Percentiles rank a stretch among this genome's conserved stretches.
phyloP scores from a whole-genome alignment of 2,888 invertebrate genomes.

The Coleophora deauratella region DNA sequence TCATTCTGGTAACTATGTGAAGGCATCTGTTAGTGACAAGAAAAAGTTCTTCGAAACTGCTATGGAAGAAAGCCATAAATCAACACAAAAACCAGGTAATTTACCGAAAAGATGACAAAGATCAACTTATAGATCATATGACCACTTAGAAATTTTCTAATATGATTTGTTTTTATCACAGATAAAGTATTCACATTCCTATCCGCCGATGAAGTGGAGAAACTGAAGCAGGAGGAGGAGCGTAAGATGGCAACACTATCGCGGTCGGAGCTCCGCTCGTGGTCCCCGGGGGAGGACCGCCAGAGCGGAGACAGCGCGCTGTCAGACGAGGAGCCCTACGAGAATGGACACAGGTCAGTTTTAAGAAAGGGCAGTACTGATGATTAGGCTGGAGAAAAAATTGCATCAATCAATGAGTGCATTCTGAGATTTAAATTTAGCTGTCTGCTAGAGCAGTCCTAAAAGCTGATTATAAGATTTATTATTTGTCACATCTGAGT shows the following conservation, averaged over 20 bases:
- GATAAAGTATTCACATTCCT: constrained; percentile 95
- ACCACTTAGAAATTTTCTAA: background rate
- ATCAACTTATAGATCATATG: too few species aligned
- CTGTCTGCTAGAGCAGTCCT: too few species aligned
- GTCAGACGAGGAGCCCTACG: constrained; percentile 61
- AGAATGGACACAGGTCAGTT: constrained; percentile 60
- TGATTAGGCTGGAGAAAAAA: too few species aligned
- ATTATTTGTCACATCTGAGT: too few species aligned
- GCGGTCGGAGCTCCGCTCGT: constrained; percentile 74
- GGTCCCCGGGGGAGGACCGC: constrained; percentile 66
- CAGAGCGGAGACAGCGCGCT: constrained; percentile 70
- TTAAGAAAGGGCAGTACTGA: too few species aligned
- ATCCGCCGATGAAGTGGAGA: constrained; percentile 94
- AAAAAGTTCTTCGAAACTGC: constrained; percentile 97
- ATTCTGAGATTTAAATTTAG: too few species aligned
- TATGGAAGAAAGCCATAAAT: constrained; percentile 93
- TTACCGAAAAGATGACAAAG: too few species aligned
- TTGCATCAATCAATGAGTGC: too few species aligned
- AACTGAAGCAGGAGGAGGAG: constrained; percentile 95
- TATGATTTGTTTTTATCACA: constrained; percentile 45
- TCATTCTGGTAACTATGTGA: constrained; percentile 81
- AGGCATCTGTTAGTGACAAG: constrained; percentile 93
- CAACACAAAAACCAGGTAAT: constrained; percentile 88
- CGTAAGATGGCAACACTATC: constrained; percentile 86
- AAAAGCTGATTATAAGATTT: too few species aligned